Evolutionary conservation across 2,888 invertebrate genomes (phyloP).

Genomic region (Cartodere bifasciata): DNA sequence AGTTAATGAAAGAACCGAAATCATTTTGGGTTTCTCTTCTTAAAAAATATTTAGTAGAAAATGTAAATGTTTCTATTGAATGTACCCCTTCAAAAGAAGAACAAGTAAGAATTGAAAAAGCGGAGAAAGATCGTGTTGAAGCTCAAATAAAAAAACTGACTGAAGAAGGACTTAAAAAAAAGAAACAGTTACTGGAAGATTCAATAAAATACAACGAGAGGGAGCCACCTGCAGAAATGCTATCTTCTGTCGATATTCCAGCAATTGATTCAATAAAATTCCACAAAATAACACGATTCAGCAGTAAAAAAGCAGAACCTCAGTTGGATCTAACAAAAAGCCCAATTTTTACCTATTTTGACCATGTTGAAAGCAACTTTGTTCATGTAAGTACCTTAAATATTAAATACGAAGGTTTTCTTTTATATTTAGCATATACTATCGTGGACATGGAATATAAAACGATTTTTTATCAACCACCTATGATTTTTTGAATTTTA

Average conservation of each 20-base stretch:
- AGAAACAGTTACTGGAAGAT: slow-evolving; percentile 45
- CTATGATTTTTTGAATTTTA: no score
- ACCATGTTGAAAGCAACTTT: slow-evolving; percentile 72
- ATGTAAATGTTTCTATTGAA: slow-evolving; percentile 48
- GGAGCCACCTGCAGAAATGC: slow-evolving; percentile 55
- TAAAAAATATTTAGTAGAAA: slow-evolving; percentile 52
- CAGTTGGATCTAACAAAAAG: slow-evolving; percentile 46
- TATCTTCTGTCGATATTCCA: slow-evolving; percentile 66
- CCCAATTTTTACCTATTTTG: slow-evolving; percentile 64
- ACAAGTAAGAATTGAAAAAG: slow-evolving; percentile 51
- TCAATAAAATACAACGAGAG: slow-evolving; percentile 68
- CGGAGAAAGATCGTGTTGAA: slow-evolving; percentile 59
- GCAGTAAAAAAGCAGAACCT: slow-evolving; percentile 30
- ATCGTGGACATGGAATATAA: no score
- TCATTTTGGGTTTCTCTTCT: slow-evolving; percentile 63
- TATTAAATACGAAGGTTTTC: no score
- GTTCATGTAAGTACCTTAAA: slow-evolving; percentile 55
- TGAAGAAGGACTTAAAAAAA: slow-evolving; percentile 51
- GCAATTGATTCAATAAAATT: slow-evolving; percentile 59
- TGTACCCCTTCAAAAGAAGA: slow-evolving; percentile 51
- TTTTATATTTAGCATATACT: no score
- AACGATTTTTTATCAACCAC: no score
- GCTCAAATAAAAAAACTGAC: slow-evolving; percentile 53
- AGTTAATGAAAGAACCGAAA: slow-evolving; percentile 46
- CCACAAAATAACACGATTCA: slow-evolving; percentile 40